Conservation (phyloP, 2,888 invertebrate genomes). For the Blomia tropicalis region DNA sequence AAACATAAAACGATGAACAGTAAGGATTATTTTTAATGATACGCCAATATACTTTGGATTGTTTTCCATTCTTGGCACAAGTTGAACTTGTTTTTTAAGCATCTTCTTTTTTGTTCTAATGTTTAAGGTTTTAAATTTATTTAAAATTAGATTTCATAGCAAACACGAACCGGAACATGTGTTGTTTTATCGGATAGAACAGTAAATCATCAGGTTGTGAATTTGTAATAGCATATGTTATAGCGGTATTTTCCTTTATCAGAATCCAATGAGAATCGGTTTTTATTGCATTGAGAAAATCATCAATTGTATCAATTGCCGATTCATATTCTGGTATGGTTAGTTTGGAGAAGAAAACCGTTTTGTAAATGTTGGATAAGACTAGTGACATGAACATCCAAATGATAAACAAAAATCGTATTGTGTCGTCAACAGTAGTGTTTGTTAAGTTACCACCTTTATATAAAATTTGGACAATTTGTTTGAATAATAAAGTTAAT, state of each 20-base stretch:
- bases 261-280: neutral
- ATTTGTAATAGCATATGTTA: neutral
- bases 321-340: neutral
- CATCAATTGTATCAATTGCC: conserved; percentile 17
- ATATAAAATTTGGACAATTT: neutral
- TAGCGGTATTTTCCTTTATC: neutral
- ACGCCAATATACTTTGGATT: neutral
- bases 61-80: neutral
- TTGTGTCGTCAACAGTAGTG: too few species aligned
- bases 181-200: neutral
- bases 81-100: neutral
- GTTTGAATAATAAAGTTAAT: neutral
- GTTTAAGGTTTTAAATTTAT: too few species aligned
- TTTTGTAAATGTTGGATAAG: neutral
- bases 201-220: neutral
- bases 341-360: conserved; percentile 6
- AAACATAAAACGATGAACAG: neutral
- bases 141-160: too few species aligned
- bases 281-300: neutral
- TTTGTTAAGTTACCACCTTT: too few species aligned
- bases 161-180: too few species aligned
- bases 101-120: neutral
- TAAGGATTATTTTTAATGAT: neutral
- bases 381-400: conserved; percentile 11
- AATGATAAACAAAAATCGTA: neutral